Evolutionary conservation across 2,888 invertebrate species (phyloP).

Genomic region (Drosophila mettleri): DNA sequence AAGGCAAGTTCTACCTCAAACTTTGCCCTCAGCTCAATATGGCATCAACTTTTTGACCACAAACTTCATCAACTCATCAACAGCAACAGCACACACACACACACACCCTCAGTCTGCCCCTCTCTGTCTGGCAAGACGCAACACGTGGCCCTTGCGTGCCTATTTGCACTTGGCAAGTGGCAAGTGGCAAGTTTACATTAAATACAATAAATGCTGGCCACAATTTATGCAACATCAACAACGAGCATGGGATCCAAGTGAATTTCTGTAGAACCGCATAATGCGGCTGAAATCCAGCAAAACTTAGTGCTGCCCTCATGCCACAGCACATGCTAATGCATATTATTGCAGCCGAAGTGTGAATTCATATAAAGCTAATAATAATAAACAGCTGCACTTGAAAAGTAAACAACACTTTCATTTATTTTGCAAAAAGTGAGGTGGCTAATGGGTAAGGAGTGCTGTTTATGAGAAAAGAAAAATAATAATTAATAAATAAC

Average conservation of each 20-base stretch:
- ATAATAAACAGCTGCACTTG: constrained; percentile 8
- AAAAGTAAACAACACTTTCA: constrained; percentile 7
- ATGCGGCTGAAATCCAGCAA: constrained; percentile 9
- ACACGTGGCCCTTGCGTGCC: constrained; percentile 74
- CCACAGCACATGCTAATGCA: constrained; percentile 1
- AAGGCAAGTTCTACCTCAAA: constrained; percentile 4
- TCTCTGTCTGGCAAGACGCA: constrained; percentile 37
- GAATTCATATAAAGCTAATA: constrained; percentile 7
- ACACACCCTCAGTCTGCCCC: neutral
- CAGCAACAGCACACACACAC: constrained; percentile 35
- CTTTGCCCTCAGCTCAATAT: constrained; percentile 49
- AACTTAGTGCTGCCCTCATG: constrained; percentile 4
- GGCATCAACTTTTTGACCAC: constrained; percentile 62
- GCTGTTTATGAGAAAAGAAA: too few species aligned
- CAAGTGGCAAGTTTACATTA: constrained; percentile 76
- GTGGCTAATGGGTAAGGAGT: neutral
- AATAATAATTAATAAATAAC: neutral
- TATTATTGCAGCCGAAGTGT: constrained; percentile 2
- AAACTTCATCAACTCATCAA: constrained; percentile 65
- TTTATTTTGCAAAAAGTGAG: neutral
- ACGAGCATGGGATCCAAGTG: constrained; percentile 29
- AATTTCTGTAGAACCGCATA: constrained; percentile 16
- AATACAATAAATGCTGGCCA: constrained; percentile 72
- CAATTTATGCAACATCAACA: constrained; percentile 70
- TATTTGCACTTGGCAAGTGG: constrained; percentile 70